Conservation (phyloP, 2,888 invertebrate genomes). For the Epinotia bilunana region DNA sequence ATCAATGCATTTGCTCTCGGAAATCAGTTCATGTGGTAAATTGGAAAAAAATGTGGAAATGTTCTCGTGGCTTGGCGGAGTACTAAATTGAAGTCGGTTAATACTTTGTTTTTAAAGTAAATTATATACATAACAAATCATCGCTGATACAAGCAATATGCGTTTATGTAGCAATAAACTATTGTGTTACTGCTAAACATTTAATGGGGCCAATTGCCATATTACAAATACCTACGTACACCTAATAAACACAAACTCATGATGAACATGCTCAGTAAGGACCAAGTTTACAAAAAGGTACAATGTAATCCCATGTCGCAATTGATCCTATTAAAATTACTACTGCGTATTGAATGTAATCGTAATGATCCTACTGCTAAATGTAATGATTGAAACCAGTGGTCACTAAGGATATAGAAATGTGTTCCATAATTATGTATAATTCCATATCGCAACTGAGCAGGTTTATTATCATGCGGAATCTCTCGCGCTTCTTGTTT, state of each 20-base stretch:
- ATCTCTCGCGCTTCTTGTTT: constrained; percentile 25
- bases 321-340: not conserved
- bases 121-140: no score
- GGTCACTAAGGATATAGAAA: not conserved
- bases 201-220: no score
- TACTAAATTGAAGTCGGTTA: no score
- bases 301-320: not conserved
- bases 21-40: no score
- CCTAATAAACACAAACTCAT: not conserved
- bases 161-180: no score
- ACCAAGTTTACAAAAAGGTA: not conserved
- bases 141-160: no score
- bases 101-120: no score
- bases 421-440: constrained; percentile 21
- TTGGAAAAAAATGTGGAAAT: no score
- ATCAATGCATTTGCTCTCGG: no score
- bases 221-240: no score
- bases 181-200: no score
- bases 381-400: constrained; percentile 1
- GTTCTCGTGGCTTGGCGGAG: no score
- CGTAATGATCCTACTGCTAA: not conserved
- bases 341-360: constrained; percentile 1
- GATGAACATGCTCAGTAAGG: not conserved
- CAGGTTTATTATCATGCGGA: constrained; percentile 29
- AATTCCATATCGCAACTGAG: constrained; percentile 25